These are phyloP conservation scores for Platysteira castanea DNA, from an alignment of 2,113 vertebrate species.

Conservation along the genomic window DNA sequence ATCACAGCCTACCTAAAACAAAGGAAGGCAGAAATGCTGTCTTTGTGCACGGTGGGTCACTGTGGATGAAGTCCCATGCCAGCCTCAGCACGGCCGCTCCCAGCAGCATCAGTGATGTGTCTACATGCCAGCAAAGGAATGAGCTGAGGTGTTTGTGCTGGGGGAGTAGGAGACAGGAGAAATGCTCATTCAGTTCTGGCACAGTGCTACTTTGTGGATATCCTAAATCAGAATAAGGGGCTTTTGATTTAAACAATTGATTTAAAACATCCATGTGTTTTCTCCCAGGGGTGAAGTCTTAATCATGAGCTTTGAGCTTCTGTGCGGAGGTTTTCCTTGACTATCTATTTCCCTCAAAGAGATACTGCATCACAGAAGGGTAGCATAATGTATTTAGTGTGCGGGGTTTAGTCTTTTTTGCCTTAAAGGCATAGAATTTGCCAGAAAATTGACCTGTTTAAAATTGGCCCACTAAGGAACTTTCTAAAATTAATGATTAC, in stretches of 20 bases:
- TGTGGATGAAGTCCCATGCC: background rate
- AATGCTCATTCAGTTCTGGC: background rate
- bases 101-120: background rate
- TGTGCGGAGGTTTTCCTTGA: background rate
- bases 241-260: background rate
- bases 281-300: background rate
- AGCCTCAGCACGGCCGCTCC: background rate
- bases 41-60: accelerated
- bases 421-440: background rate
- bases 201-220: background rate
- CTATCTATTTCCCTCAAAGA: background rate
- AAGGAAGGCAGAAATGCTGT: background rate
- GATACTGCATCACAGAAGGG: background rate
- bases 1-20: background rate
- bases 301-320: background rate
- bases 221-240: background rate
- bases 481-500: background rate
- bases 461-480: background rate
- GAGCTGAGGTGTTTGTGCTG: background rate
- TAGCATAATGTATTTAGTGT: background rate
- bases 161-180: background rate
- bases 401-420: background rate
- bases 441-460: background rate
- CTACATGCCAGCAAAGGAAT: accelerated
- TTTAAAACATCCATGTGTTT: background rate